Percentiles rank a stretch among this genome's conserved stretches.
phyloP scores from a whole-genome alignment of 64 coral and sea anemone species.

The Orbicella faveolata region DNA sequence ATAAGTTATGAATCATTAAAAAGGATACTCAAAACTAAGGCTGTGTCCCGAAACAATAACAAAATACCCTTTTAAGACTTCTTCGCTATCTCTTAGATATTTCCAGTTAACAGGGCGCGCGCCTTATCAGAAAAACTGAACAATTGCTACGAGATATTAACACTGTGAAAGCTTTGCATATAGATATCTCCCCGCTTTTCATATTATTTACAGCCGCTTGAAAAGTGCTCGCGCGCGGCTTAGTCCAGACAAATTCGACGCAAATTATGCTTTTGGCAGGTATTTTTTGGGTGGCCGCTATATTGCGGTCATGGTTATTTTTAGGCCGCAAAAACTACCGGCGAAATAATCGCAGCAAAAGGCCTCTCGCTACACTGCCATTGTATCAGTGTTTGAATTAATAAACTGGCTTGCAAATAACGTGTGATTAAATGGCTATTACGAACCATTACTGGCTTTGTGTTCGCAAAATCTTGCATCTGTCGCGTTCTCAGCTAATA shows the following conservation, averaged over 20 bases:
- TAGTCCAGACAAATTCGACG: neutral
- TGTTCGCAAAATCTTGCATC: slow-evolving; percentile 54
- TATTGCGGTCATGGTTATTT: slow-evolving; percentile 5
- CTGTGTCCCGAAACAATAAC: slow-evolving; percentile 31
- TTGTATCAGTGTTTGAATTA: slow-evolving; percentile 65
- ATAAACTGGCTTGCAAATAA: slow-evolving; percentile 46
- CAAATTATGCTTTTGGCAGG: neutral
- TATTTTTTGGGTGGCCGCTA: neutral
- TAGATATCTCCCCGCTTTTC: neutral
- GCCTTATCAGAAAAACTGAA: neutral
- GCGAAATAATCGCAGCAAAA: slow-evolving; percentile 17
- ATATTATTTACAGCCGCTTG: neutral
- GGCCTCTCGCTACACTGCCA: neutral
- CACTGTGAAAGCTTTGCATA: slow-evolving; percentile 30
- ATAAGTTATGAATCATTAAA: slow-evolving; percentile 43
- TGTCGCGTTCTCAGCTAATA: slow-evolving; percentile 64
- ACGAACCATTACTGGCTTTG: slow-evolving; percentile 54
- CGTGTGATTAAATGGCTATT: slow-evolving; percentile 69
- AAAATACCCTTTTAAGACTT: slow-evolving; percentile 48
- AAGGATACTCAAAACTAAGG: slow-evolving; percentile 42
- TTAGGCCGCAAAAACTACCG: slow-evolving; percentile 15
- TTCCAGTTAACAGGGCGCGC: slow-evolving; percentile 2
- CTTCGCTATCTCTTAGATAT: slow-evolving; percentile 24
- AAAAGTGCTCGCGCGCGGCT: neutral
- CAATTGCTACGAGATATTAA: slow-evolving; percentile 2